These are phyloP conservation scores for Sclerurus mexicanus DNA, from an alignment of 2,113 vertebrate species.

Conservation along the genomic window DNA sequence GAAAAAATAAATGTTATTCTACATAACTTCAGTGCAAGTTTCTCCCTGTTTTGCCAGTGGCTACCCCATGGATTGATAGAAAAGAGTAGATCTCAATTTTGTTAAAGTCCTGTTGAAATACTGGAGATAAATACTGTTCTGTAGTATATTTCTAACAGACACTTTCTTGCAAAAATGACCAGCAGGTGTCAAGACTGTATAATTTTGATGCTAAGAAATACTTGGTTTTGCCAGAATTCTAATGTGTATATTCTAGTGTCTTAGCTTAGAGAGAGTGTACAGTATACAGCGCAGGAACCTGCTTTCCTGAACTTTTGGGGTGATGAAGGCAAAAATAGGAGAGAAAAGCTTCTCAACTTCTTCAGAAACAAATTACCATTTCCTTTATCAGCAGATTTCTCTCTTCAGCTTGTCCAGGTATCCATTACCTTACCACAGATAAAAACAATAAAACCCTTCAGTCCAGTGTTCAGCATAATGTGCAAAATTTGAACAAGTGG, in stretches of 20 bases:
- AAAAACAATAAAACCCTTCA: neutral
- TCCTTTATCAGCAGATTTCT: neutral
- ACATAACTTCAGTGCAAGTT: neutral
- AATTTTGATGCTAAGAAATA: neutral
- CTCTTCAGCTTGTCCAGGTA: neutral
- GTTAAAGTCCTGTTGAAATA: neutral
- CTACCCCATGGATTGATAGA: neutral
- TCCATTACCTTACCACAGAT: neutral
- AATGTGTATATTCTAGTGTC: neutral
- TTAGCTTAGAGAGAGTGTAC: neutral
- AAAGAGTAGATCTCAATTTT: neutral
- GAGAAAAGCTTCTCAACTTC: neutral
- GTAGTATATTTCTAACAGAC: neutral
- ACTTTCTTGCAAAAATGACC: neutral
- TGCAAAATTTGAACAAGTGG: neutral
- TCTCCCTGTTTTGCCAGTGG: neutral
- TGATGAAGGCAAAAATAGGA: neutral
- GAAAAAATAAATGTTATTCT: neutral
- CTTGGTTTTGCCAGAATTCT: neutral
- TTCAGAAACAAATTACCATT: neutral
- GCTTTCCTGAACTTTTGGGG: neutral
- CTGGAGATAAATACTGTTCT: neutral
- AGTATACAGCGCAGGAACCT: neutral
- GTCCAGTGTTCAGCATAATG: neutral
- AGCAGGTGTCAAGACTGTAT: neutral